These are phyloP conservation scores for Sarcoramphus papa DNA, from an alignment of 2,797 vertebrate genomes.

Conservation along the genomic window DNA sequence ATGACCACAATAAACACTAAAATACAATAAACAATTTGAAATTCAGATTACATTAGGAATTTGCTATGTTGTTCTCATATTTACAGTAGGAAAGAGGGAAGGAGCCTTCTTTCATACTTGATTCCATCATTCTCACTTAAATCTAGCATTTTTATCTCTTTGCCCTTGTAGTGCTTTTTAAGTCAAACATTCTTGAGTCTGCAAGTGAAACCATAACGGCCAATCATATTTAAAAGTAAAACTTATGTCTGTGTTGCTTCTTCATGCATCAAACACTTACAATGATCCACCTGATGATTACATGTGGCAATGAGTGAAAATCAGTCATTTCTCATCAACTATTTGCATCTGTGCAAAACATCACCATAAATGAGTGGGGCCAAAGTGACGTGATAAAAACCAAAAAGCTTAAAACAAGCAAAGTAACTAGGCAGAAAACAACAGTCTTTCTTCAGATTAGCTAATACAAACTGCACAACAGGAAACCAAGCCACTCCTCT, in stretches of 20 bases:
- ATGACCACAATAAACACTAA: background rate
- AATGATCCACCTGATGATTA: background rate
- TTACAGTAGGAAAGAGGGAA: background rate
- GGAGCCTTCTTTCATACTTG: background rate
- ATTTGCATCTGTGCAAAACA: background rate
- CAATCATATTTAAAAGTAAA: background rate
- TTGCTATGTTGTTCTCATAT: background rate
- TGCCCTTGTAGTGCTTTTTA: background rate
- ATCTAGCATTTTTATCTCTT: background rate
- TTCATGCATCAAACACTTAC: background rate
- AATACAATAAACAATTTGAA: background rate
- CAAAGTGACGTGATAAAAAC: background rate
- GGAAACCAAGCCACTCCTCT: background rate
- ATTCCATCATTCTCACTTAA: background rate
- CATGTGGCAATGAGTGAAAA: background rate
- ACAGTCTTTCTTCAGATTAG: background rate
- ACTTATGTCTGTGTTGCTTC: background rate
- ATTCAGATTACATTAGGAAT: background rate
- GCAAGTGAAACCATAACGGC: background rate
- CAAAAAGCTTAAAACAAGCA: background rate
- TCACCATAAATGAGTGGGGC: background rate
- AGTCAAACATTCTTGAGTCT: background rate
- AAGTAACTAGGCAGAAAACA: background rate
- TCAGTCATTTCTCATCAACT: background rate
- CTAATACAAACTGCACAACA: background rate